phyloP scores from a whole-genome alignment of 2,797 vertebrate species.

The Lycodopsis pacificus region DNA sequence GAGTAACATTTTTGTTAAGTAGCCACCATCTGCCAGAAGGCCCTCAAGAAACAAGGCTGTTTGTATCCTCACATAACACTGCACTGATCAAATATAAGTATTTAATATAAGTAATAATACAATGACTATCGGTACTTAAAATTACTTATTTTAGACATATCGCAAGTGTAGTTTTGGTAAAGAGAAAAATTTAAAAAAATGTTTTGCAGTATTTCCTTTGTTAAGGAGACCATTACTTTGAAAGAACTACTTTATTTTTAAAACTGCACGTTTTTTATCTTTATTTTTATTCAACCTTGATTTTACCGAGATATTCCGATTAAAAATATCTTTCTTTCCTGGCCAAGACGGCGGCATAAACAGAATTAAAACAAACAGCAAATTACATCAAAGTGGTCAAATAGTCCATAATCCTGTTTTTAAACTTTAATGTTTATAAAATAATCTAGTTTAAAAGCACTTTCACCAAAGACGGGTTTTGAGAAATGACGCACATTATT shows the following conservation, averaged over 20 bases:
- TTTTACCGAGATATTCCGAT: neutral
- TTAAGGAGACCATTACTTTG: neutral
- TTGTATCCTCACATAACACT: neutral
- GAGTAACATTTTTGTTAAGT: conserved; percentile 49
- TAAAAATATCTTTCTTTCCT: neutral
- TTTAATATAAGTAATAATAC: neutral
- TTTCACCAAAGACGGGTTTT: neutral
- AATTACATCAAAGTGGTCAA: neutral
- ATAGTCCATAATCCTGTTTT: neutral
- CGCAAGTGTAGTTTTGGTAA: neutral
- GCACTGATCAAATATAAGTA: neutral
- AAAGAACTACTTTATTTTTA: neutral
- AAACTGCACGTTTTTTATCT: conserved; percentile 1
- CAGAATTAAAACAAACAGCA: neutral
- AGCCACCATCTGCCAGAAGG: neutral
- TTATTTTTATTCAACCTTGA: neutral
- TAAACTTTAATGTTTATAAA: neutral
- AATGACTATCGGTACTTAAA: neutral
- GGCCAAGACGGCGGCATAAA: neutral
- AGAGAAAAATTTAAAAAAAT: neutral
- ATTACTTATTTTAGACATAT: neutral
- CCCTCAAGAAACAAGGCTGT: neutral
- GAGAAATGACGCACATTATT: neutral
- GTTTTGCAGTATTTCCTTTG: neutral
- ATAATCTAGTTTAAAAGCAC: neutral